phyloP scores from a whole-genome alignment of 2,888 invertebrate species.

The Lissonota sp. region DNA sequence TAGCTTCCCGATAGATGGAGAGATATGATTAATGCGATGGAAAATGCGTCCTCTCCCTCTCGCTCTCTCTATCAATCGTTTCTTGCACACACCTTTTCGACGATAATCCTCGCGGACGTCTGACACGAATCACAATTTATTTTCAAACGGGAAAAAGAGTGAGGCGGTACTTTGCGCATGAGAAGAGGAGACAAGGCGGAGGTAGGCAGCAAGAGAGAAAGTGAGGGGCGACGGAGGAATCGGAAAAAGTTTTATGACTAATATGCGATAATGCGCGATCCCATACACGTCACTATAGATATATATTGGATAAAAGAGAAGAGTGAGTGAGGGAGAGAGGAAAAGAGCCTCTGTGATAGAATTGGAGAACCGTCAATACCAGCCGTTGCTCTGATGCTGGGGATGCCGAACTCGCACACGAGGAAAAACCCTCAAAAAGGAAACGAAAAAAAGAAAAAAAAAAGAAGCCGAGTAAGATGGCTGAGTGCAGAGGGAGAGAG shows the following conservation, averaged over 20 bases:
- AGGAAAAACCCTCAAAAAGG: conserved; percentile 46
- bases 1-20: conserved; percentile 35
- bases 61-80: not conserved
- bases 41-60: conserved; percentile 38
- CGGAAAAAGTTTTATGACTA: conserved; percentile 78
- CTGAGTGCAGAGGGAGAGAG: conserved; percentile 26
- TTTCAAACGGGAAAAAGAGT: conserved; percentile 51
- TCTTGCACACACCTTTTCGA: conserved; percentile 33
- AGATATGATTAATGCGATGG: conserved; percentile 60
- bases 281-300: conserved; percentile 70
- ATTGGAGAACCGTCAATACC: conserved; percentile 79
- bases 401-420: conserved; percentile 68
- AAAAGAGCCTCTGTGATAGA: conserved; percentile 71
- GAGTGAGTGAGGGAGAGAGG: conserved; percentile 49
- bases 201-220: conserved; percentile 36
- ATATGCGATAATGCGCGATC: conserved; percentile 79
- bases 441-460: conserved; percentile 23
- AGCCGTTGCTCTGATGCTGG: conserved; percentile 70
- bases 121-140: conserved; percentile 74
- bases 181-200: not conserved
- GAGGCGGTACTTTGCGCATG: not conserved
- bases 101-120: conserved; percentile 72
- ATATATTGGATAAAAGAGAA: conserved; percentile 33
- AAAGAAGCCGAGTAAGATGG: conserved; percentile 13
- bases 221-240: conserved; percentile 43